Evolutionary conservation across 2,113 vertebrate genomes (phyloP), one percentile per base, ranked within the genome.

Genomic region (Psittacara wagleri): DNA sequence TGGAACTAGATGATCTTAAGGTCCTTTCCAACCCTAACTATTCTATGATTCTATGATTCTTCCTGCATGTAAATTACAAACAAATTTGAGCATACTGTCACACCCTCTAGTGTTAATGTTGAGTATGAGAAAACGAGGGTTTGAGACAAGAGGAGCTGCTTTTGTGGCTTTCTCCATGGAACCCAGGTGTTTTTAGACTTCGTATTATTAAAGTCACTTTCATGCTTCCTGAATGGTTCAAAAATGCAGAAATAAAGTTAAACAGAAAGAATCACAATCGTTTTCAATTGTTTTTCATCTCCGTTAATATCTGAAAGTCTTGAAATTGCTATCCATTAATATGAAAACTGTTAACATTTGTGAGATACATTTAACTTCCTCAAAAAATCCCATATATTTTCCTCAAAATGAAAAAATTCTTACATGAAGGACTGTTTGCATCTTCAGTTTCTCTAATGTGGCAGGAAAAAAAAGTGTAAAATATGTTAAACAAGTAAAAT

Each of bases 341-440:
- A 25, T 13, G 51, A 88, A 79, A 64, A 37, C 7, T 14, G 11
- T 37, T 64, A 62, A 51, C 4, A 14, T 77, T 82, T 55, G 24
- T 63, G n/a, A 68, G 41, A 44, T 10, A 39, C 2, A 7, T 83
- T 67, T 82, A 28, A 39, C 6, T 73, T 62, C 12, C 11, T 75
- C 23, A 48, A 75, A 57, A 62, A 44, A 3, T 3, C 7, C 11
- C 46, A 18, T 44, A 12, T 0, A 0, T 77, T 46, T 69, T 74
- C 31, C 15, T 3, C 24, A 37, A 31, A 39, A 33, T 54, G 3
- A 43, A 20, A 74, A 35, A 19, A 19, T 44, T 4, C 67, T 79
- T 51, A 59, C 59, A 35, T 6, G 3, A 62, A 19, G 19, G 67
- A 6, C 12, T 74, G 5, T 78, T 87, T 64, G 15, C 1, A 22